Base-by-base conservation (phyloP, 2,888 invertebrate species). In the Tuta absoluta region DNA sequence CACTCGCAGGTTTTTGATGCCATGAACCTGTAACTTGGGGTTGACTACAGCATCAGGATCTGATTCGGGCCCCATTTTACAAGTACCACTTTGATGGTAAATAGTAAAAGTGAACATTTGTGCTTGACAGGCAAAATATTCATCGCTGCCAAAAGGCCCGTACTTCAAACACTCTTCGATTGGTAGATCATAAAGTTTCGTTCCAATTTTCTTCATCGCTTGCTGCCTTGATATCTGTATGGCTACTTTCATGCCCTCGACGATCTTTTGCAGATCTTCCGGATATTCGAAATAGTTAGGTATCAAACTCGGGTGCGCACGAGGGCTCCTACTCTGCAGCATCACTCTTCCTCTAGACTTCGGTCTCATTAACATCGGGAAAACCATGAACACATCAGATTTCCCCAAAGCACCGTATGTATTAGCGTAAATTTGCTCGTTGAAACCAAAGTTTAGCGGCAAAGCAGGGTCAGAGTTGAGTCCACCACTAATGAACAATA, bases 201-300 rank as follows among this genome's bases (percentile, higher is more conserved):
- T 80, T n/a, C 93, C 93, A 14, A 94, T 78, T 69, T 91, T 92
- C 74, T 87, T 85, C 86, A 95, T 86, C 0, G 94, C 84, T 0
- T 93, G 91, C 66, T 94, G 94, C 65, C 87, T 82, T 7, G 93
- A 88, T 63, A 95, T 90, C 67, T 93, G 87, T 37, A 94, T 82
- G 0, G 93, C 87, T 8, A 93, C 83, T 74, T 93, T 93, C 4
- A 95, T 93, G 0, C 95, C 95, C 76, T 93, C 93, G 0, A 95
- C 91, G 48, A 95, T 89, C 48, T 93, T 94, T 66, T 93, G 87
- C 65, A 94, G 82, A 74, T 97, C 97, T 70, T 92, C 90, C 10
- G 87, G 70, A 76, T 89, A 72, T 59, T 94, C 92, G 76, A 97
- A 93, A 82, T 98, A 98, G 79, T 96, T 96, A 0, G 96, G 95